Conservation (phyloP, 1,140 invertebrate genomes). For the Mya arenaria region DNA sequence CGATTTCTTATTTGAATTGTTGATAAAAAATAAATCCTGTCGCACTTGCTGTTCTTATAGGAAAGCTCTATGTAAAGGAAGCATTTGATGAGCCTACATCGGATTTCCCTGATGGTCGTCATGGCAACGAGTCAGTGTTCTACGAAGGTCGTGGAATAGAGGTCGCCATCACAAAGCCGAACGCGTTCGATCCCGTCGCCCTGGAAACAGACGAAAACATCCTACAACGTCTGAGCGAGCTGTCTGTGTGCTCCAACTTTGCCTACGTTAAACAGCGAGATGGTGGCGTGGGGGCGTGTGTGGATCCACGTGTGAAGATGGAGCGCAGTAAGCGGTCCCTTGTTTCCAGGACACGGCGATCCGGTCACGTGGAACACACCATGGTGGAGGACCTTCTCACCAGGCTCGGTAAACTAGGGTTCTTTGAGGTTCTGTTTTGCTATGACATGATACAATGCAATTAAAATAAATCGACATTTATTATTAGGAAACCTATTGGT, state of each 20-base stretch:
- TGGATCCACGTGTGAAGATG: not conserved
- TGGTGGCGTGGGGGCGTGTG: not conserved
- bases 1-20: no score
- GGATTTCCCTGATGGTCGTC: not conserved
- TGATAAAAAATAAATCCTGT: no score
- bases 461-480: no score
- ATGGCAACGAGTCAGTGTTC: conserved; percentile 27
- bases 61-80: conserved; percentile 11
- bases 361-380: conserved; percentile 29
- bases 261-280: not conserved
- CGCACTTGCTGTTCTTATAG: not conserved
- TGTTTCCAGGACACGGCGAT: conserved; percentile 4
- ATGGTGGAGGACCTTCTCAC: conserved; percentile 25
- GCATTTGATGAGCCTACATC: conserved; percentile 37
- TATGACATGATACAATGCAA: no score
- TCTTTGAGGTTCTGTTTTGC: no score
- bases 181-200: not conserved
- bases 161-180: not conserved
- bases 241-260: conserved; percentile 37
- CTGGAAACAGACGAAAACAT: not conserved
- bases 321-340: not conserved
- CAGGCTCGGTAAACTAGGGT: conserved; percentile 14
- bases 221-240: not conserved
- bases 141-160: conserved; percentile 18
- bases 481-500: no score